Percentiles rank a stretch among this genome's conserved stretches.
Conservation (phyloP, 2,888 invertebrate genomes). For the Dioctria linearis region DNA sequence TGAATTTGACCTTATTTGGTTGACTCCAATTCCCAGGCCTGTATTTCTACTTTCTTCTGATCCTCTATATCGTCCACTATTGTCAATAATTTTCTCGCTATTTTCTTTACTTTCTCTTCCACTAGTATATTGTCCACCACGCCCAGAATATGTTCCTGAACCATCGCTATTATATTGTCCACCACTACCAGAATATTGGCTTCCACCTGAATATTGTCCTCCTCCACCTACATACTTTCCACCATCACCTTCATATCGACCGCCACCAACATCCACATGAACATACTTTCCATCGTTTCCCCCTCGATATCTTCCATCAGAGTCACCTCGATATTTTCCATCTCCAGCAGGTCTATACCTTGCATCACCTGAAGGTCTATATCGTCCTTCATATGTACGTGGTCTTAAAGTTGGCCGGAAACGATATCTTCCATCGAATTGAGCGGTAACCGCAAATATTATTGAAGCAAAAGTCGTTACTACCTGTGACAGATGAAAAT, state of each 20-base stretch:
- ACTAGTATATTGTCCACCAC: conserved; percentile 24
- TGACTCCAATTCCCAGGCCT: background rate
- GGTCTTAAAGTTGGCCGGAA: background rate
- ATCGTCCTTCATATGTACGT: conserved; percentile 69
- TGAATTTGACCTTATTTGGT: background rate
- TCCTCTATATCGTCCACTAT: conserved; percentile 43
- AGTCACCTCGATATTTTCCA: conserved; percentile 65
- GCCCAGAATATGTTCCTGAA: conserved; percentile 13
- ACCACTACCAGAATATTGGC: conserved; percentile 62
- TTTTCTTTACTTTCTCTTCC: background rate
- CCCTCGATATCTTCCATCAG: conserved; percentile 65
- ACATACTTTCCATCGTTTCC: conserved; percentile 71
- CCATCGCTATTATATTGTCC: too few species aligned
- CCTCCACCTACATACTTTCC: conserved; percentile 63
- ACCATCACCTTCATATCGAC: conserved; percentile 60
- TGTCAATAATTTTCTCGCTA: conserved; percentile 46
- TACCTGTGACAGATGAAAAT: background rate
- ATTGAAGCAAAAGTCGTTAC: background rate
- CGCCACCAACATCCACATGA: conserved; percentile 70
- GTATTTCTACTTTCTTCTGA: background rate
- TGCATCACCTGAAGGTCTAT: conserved; percentile 70
- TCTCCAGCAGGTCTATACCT: conserved; percentile 66
- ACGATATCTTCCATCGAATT: conserved; percentile 4
- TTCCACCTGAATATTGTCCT: conserved; percentile 61
- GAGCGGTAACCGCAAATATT: background rate